Base-by-base conservation (phyloP, 2,888 invertebrate species). In the Oscheius onirici region DNA sequence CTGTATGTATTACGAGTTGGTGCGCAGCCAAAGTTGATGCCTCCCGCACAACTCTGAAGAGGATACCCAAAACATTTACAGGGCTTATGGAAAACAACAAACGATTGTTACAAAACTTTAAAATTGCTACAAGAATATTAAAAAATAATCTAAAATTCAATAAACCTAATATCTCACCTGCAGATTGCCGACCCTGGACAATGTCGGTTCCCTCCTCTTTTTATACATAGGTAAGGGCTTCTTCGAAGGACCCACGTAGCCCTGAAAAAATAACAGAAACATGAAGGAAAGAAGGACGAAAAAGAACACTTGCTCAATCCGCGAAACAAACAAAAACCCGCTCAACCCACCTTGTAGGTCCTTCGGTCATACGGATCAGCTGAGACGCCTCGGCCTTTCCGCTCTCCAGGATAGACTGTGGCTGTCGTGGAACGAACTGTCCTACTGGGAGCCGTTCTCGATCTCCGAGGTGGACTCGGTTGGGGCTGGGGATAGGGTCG, bases 401-500 rank as follows among this genome's bases (percentile, higher is more conserved):
- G 69, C 34, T 75, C 60, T 15, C 46, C 40, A 51, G 60, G 61
- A 40, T 60, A 49, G 40, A 66, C 40, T 28, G 49, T 41, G 2
- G 66, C 55, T 20, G 66, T 52, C 17, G 76, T 70, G 11, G 78
- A 75, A 20, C 79, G 73, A 24, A 20, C 52, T 17, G 78, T 77
- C 65, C 81, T 73, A 41, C 78, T 74, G 3, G 83, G 82, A 13
- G 82, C 82, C 43, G 83, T 83, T 57, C 83, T 76, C 20, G 82
- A 81, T 43, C 83, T 34, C 54, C 82, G 49, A 1, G 80, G 83
- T 11, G 82, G 81, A 55, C 75, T 76, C 8, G 73, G 80, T 43
- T 77, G 76, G 10, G 83, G 83, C 72, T 83, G 83, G 1, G 83
- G 83, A 60, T 81, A 83, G 22, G 81, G 74, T 17, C 80, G 76